Percentiles rank a stretch among this genome's conserved stretches.
These are phyloP conservation scores for Aphelenchoides bicaudatus DNA, from an alignment of 2,888 invertebrate species.

Conservation along the genomic window DNA sequence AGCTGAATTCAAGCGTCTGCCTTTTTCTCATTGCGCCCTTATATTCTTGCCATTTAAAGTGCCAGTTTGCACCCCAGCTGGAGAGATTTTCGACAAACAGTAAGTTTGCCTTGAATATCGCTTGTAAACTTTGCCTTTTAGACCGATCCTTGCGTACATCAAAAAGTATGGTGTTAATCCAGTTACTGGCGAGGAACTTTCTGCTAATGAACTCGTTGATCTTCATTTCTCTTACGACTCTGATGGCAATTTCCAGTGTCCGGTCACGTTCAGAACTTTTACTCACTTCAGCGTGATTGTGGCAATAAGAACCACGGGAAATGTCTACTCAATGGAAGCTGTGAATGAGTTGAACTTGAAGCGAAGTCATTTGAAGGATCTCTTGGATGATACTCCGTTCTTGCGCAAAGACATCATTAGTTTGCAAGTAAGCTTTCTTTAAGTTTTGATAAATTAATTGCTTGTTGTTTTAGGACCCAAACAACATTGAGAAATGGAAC, in stretches of 20 bases:
- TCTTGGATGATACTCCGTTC: slow-evolving; percentile 83
- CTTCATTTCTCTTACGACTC: slow-evolving; percentile 82
- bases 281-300: slow-evolving; percentile 91
- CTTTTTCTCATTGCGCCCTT: slow-evolving; percentile 71
- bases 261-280: slow-evolving; percentile 67
- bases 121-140: slow-evolving; percentile 29
- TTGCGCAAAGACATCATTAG: slow-evolving; percentile 82
- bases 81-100: slow-evolving; percentile 78
- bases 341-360: slow-evolving; percentile 81
- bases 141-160: slow-evolving; percentile 54
- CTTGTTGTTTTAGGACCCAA: slow-evolving; percentile 77
- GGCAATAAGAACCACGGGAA: slow-evolving; percentile 82
- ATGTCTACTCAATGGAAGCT: slow-evolving; percentile 84
- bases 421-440: slow-evolving; percentile 64
- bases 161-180: slow-evolving; percentile 84
- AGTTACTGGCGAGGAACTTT: slow-evolving; percentile 81
- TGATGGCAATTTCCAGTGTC: slow-evolving; percentile 64
- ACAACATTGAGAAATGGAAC: slow-evolving; percentile 85
- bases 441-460: not conserved
- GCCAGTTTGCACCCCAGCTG: slow-evolving; percentile 83
- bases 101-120: not conserved
- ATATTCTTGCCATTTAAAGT: slow-evolving; percentile 85
- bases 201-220: slow-evolving; percentile 77
- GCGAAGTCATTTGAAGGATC: slow-evolving; percentile 83
- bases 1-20: slow-evolving; percentile 78